Evolutionary conservation across 1,140 invertebrate species (phyloP).

Genomic region (Microplitis mediator): DNA sequence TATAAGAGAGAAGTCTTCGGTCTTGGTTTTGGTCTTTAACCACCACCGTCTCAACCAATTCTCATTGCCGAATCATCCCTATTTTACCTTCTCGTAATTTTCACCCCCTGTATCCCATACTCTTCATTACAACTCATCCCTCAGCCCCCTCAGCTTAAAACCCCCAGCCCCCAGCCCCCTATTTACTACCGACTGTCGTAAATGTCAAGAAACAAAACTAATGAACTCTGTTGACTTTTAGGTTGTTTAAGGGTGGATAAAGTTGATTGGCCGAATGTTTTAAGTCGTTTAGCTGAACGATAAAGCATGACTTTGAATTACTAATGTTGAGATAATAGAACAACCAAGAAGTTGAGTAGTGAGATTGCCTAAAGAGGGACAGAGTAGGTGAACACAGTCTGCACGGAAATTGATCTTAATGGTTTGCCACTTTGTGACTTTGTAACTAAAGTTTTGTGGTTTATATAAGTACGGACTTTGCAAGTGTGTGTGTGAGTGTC

Average conservation of each 20-base stretch:
- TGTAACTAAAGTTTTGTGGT: background rate
- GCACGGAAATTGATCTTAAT: constrained; percentile 10
- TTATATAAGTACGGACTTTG: background rate
- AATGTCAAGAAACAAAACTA: constrained; percentile 7
- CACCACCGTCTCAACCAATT: background rate
- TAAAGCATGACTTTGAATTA: constrained; percentile 2
- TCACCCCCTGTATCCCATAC: no score
- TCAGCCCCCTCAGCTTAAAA: background rate
- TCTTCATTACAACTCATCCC: no score
- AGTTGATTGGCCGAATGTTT: background rate
- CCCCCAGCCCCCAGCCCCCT: background rate
- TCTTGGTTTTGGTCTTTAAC: background rate
- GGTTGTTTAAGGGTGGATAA: background rate
- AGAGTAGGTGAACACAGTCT: background rate
- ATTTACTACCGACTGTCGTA: background rate
- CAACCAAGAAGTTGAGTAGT: background rate
- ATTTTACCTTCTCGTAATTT: no score
- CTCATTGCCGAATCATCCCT: background rate
- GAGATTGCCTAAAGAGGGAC: background rate
- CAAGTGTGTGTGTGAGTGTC: no score
- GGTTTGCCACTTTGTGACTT: constrained; percentile 4
- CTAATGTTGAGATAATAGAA: constrained; percentile 15
- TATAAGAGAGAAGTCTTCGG: constrained; percentile 29
- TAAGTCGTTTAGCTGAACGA: constrained; percentile 1
- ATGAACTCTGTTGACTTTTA: background rate